A percentile compares a stretch with the other conserved stretches of the same genome.
phyloP scores from a whole-genome alignment of 1,140 invertebrate genomes.

The Drosophila parabipectinata region DNA sequence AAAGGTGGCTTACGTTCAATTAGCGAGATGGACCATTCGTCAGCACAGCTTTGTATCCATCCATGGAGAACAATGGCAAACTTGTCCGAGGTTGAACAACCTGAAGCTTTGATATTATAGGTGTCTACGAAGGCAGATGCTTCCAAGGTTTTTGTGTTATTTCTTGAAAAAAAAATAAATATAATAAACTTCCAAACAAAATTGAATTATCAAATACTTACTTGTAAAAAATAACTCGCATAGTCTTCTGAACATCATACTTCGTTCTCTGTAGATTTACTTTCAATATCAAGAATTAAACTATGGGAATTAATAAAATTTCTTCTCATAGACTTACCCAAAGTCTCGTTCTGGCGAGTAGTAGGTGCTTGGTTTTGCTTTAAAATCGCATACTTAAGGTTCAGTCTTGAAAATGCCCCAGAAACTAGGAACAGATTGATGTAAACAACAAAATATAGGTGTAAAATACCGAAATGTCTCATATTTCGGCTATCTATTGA shows the following conservation, averaged over 20 bases:
- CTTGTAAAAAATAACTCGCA: slow-evolving; percentile 57
- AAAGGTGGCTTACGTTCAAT: slow-evolving; percentile 64
- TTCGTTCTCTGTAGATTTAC: slow-evolving; percentile 31
- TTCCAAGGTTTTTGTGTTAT: slow-evolving; percentile 64
- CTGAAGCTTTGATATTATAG: slow-evolving; percentile 45
- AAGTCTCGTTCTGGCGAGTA: slow-evolving; percentile 36
- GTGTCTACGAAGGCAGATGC: slow-evolving; percentile 29
- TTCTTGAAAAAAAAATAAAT: slow-evolving; percentile 22
- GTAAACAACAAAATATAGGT: slow-evolving; percentile 4
- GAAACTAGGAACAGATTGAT: slow-evolving; percentile 8
- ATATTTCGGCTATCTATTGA: slow-evolving; percentile 1
- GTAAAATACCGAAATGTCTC: background rate
- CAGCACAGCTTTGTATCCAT: slow-evolving; percentile 76
- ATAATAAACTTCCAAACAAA: background rate
- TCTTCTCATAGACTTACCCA: slow-evolving; percentile 25
- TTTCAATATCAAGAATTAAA: slow-evolving; percentile 7
- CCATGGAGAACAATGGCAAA: slow-evolving; percentile 78
- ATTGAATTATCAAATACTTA: slow-evolving; percentile 14
- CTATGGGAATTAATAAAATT: background rate
- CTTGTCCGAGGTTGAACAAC: slow-evolving; percentile 60
- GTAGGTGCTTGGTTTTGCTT: slow-evolving; percentile 6
- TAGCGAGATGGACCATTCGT: slow-evolving; percentile 68
- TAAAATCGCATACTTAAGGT: slow-evolving; percentile 33
- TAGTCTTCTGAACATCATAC: slow-evolving; percentile 51
- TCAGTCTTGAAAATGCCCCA: slow-evolving; percentile 22